These are phyloP conservation scores for Eristalis pertinax DNA, from an alignment of 2,888 invertebrate species.

Conservation along the genomic window DNA sequence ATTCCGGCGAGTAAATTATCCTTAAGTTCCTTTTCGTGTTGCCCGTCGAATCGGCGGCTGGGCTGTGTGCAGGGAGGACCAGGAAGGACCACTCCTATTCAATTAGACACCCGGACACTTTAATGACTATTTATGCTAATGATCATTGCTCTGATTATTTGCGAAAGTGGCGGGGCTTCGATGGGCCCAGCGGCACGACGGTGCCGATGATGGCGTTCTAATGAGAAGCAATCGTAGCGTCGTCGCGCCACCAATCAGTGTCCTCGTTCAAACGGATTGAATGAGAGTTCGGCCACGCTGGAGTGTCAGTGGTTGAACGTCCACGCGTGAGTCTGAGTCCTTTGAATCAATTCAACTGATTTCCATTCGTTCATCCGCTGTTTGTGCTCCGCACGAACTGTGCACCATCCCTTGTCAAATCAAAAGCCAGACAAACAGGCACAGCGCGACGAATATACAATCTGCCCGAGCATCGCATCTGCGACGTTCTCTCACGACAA, in stretches of 20 bases:
- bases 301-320: slow-evolving; percentile 14
- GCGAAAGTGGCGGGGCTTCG: slow-evolving; percentile 50
- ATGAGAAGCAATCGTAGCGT: slow-evolving; percentile 31
- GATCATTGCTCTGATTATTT: slow-evolving; percentile 70
- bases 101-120: slow-evolving; percentile 65
- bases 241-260: slow-evolving; percentile 12
- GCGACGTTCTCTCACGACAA: slow-evolving; percentile 31
- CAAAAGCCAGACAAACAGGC: slow-evolving; percentile 66
- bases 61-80: neutral
- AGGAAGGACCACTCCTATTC: slow-evolving; percentile 50
- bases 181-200: neutral
- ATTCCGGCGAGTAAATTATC: slow-evolving; percentile 49
- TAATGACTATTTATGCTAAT: slow-evolving; percentile 68
- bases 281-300: no score
- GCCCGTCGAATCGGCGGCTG: neutral
- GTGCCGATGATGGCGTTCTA: slow-evolving; percentile 12
- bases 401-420: slow-evolving; percentile 50
- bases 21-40: slow-evolving; percentile 49
- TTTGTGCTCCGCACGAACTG: neutral
- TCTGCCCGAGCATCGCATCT: slow-evolving; percentile 54
- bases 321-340: slow-evolving; percentile 46
- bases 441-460: slow-evolving; percentile 45
- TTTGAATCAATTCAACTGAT: slow-evolving; percentile 67
- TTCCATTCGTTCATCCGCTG: slow-evolving; percentile 38
- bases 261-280: slow-evolving; percentile 2